Evolutionary conservation across 2,113 vertebrate species (phyloP).

Genomic region (Epinephelus lanceolatus): DNA sequence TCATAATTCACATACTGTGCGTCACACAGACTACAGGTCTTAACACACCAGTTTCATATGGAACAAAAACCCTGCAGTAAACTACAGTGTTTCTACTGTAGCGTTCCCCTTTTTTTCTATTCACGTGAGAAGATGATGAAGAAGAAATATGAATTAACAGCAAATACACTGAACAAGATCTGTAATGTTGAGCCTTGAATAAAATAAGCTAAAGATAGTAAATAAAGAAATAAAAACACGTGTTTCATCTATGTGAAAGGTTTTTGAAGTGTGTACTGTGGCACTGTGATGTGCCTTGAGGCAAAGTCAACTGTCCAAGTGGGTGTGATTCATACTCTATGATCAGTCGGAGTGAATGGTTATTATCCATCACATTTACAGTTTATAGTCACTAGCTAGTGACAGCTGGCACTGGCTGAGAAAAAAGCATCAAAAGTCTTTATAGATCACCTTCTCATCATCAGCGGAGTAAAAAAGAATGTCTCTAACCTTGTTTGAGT

Average conservation of each 20-base stretch:
- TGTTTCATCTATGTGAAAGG: conserved; percentile 8
- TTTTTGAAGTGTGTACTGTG: neutral
- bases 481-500: conserved; percentile 29
- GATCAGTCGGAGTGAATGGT: conserved; percentile 43
- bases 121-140: neutral
- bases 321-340: conserved; percentile 39
- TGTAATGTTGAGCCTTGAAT: neutral
- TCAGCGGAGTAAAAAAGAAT: conserved; percentile 9
- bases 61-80: neutral
- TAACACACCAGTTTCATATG: neutral
- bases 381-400: conserved; percentile 22
- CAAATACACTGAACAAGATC: neutral
- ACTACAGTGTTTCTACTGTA: neutral
- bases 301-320: conserved; percentile 50
- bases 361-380: conserved; percentile 32
- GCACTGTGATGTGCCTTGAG: conserved; percentile 8
- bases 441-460: conserved; percentile 11
- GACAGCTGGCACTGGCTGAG: conserved; percentile 24
- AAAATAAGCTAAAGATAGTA: neutral
- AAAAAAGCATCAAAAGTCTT: conserved; percentile 13
- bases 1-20: conserved; percentile 7
- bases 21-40: neutral
- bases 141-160: neutral
- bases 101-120: neutral
- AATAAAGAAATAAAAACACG: neutral